Base-by-base conservation (phyloP, 2,797 vertebrate genomes). In the Anabas testudineus region DNA sequence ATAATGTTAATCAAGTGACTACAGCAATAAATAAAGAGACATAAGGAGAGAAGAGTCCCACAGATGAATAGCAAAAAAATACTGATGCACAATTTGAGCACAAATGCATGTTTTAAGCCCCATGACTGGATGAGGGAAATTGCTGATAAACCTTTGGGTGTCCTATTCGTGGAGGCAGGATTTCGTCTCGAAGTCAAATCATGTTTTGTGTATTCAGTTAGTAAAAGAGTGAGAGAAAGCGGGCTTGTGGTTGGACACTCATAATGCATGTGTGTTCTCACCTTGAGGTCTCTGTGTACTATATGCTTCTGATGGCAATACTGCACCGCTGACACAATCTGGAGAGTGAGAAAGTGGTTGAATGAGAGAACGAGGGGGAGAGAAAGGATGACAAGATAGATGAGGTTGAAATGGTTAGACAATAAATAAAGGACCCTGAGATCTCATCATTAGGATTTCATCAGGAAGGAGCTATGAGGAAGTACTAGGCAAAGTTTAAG, bases 291-390 rank as follows among this genome's bases (percentile, higher is more conserved):
- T 92, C 97, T 93, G 83, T 98, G 97, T 73, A 98, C 97, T 87
- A 98, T 98, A 83, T 95, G 95, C 92, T 98, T 98, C 93, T 97
- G 96, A 93, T 98, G 97, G 90, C 97, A 98, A 90, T 98, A 98
- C 94, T 98, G 97, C 91, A 98, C 97, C 13, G 97, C 97, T 87
- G 97, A 97, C 84, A 97, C 96, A 88, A 97, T 97, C 96, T 97
- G 93, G 86, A 88, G 71, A 70, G 65, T 30, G 57, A 78, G 8
- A 85, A 37, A 77, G 42, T 14, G 58, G 58, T 16, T 1, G 37
- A 55, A n/a, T 22, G 28, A 59, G n/a, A 32, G 22, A 45, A 39
- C 51, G 7, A 48, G 2, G 53, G 13, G 39, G 46, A 45, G 32
- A 56, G 19, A 76, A 12, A 54, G 4, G 49, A 54, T 13, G 51